Evolutionary conservation across 2,888 invertebrate species (phyloP).

Genomic region (Drosophila pegasa): DNA sequence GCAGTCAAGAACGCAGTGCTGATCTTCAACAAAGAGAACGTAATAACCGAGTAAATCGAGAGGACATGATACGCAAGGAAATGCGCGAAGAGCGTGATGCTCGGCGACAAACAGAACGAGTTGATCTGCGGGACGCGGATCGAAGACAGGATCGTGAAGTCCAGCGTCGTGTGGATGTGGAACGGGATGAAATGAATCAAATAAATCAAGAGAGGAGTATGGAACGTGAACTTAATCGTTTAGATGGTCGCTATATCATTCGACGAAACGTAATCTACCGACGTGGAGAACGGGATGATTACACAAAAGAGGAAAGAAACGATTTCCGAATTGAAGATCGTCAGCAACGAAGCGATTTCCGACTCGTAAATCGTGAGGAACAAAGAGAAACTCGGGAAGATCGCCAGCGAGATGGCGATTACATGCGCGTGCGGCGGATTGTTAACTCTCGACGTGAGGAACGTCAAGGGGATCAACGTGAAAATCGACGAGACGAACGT

Average conservation of each 20-base stretch:
- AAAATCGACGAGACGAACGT: not conserved
- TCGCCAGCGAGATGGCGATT: not conserved
- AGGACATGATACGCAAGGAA: not conserved
- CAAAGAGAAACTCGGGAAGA: not conserved
- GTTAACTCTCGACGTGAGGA: not conserved
- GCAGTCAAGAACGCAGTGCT: slow-evolving; percentile 10
- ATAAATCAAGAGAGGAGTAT: not conserved
- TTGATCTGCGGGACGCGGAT: not conserved
- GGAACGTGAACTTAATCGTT: not conserved
- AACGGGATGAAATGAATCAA: not conserved
- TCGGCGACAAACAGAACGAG: slow-evolving; percentile 4
- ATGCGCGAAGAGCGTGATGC: not conserved
- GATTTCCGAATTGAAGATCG: not conserved
- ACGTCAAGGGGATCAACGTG: not conserved
- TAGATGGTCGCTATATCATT: not conserved
- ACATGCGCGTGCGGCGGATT: not conserved
- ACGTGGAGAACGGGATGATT: slow-evolving; percentile 1
- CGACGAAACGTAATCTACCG: not conserved
- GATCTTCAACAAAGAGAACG: slow-evolving; percentile 3
- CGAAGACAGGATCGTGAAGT: slow-evolving; percentile 8
- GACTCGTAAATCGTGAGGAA: not conserved
- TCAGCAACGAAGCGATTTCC: slow-evolving; percentile 1
- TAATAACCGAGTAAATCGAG: slow-evolving; percentile 5
- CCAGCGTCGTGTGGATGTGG: not conserved
- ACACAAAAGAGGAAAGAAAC: slow-evolving; percentile 1